These are phyloP conservation scores for Engraulis encrasicolus DNA, from an alignment of 2,113 vertebrate genomes.

Conservation along the genomic window DNA sequence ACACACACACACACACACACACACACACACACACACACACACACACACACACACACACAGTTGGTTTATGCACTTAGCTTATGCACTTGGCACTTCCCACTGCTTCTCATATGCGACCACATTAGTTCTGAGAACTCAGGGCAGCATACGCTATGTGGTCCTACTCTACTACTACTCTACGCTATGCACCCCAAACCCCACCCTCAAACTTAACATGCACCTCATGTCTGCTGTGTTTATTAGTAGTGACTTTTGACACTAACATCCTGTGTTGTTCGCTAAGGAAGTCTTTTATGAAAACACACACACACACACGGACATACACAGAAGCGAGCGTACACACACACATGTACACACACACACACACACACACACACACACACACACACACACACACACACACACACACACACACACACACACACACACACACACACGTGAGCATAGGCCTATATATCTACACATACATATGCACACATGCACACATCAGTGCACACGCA, in stretches of 20 bases:
- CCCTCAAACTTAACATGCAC: too few relatives aligned
- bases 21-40: not conserved
- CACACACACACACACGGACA: not conserved
- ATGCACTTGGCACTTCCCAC: too few relatives aligned
- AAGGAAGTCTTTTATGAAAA: too few relatives aligned
- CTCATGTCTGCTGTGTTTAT: too few relatives aligned
- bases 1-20: slow-evolving; percentile 3
- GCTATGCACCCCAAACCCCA: too few relatives aligned
- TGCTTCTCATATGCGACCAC: too few relatives aligned
- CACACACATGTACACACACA: not conserved
- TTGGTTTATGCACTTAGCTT: too few relatives aligned
- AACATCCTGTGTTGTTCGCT: not conserved
- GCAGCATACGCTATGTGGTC: too few relatives aligned
- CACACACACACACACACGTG: slow-evolving; percentile 28
- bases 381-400: slow-evolving; percentile 33
- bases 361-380: slow-evolving; percentile 31
- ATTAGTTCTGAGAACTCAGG: too few relatives aligned
- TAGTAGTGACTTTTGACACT: not conserved
- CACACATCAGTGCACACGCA: slow-evolving; percentile 30
- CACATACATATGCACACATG: slow-evolving; percentile 36
- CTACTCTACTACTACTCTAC: too few relatives aligned
- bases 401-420: not conserved
- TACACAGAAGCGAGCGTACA: not conserved
- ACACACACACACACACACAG: too few relatives aligned
- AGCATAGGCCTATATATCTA: too few relatives aligned